phyloP scores from a whole-genome alignment of 1,140 invertebrate genomes.

The Platyscapa corneri region DNA sequence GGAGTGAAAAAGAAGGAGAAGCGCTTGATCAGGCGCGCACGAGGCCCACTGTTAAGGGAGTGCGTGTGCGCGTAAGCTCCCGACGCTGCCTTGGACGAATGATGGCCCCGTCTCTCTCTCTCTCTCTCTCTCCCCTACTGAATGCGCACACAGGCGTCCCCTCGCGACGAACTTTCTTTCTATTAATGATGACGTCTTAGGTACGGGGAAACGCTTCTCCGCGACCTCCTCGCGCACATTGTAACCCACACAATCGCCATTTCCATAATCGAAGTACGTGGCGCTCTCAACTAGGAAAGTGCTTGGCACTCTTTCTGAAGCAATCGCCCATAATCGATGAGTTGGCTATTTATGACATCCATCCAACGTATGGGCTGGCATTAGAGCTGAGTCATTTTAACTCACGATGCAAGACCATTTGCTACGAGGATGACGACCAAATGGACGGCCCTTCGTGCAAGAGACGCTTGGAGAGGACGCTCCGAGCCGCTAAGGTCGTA shows the following conservation, averaged over 20 bases:
- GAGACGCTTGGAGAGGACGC: background rate
- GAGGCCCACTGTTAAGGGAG: background rate
- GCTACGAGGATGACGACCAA: background rate
- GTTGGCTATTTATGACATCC: constrained; percentile 76
- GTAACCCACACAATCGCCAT: constrained; percentile 15
- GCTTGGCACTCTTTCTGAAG: constrained; percentile 76
- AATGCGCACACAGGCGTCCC: too few relatives aligned
- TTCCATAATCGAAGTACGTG: background rate
- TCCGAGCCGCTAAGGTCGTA: constrained; percentile 28
- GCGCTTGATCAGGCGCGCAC: too few relatives aligned
- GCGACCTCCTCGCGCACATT: background rate
- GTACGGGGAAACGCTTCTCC: background rate
- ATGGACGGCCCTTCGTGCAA: background rate
- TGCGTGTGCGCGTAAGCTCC: background rate
- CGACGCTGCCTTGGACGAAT: constrained; percentile 8
- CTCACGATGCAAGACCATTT: constrained; percentile 75
- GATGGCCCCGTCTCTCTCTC: background rate
- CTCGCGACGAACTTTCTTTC: constrained; percentile 32
- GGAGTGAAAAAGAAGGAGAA: background rate
- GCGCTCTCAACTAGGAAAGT: constrained; percentile 56
- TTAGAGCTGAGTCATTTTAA: constrained; percentile 78
- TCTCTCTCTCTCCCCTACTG: background rate
- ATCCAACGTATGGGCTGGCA: constrained; percentile 73
- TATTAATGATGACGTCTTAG: constrained; percentile 33
- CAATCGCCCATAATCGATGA: constrained; percentile 78